Conservation (phyloP, 2,113 vertebrate species). For the Callipepla californica region DNA sequence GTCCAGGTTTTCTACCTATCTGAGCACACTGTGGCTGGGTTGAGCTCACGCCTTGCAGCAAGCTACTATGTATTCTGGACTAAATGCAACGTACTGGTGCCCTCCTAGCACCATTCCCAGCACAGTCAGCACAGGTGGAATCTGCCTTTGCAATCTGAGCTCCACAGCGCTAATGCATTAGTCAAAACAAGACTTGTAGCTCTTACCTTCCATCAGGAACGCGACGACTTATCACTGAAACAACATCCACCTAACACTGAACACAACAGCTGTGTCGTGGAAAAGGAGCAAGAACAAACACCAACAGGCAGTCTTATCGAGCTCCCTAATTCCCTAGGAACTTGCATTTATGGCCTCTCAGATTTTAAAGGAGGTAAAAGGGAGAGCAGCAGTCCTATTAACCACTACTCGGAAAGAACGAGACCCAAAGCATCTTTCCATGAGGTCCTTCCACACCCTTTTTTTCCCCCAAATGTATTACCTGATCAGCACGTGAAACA, state of each 20-base stretch:
- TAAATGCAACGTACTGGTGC: not conserved
- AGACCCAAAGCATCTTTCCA: not conserved
- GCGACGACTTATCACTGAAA: not conserved
- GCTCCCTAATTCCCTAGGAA: conserved; percentile 34
- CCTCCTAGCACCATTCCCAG: not conserved
- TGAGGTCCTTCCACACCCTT: not conserved
- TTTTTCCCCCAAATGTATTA: not conserved
- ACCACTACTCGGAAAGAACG: not conserved
- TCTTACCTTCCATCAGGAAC: not conserved
- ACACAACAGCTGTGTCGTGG: conserved; percentile 16
- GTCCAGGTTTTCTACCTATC: not conserved
- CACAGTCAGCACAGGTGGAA: not conserved
- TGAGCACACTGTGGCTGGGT: not conserved
- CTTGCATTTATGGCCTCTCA: not conserved
- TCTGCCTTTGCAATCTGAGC: not conserved
- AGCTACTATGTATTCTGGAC: not conserved
- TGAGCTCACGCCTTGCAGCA: not conserved
- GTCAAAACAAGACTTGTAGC: not conserved
- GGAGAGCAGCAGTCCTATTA: not conserved
- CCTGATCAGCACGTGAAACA: not conserved
- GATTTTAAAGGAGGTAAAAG: not conserved
- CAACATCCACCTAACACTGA: not conserved
- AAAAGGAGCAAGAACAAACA: conserved; percentile 4
- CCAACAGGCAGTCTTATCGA: conserved; percentile 33
- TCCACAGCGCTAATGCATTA: not conserved